Evolutionary conservation across 2,888 invertebrate genomes (phyloP), one percentile per base, ranked within the genome.

Genomic region (Pocota personata): DNA sequence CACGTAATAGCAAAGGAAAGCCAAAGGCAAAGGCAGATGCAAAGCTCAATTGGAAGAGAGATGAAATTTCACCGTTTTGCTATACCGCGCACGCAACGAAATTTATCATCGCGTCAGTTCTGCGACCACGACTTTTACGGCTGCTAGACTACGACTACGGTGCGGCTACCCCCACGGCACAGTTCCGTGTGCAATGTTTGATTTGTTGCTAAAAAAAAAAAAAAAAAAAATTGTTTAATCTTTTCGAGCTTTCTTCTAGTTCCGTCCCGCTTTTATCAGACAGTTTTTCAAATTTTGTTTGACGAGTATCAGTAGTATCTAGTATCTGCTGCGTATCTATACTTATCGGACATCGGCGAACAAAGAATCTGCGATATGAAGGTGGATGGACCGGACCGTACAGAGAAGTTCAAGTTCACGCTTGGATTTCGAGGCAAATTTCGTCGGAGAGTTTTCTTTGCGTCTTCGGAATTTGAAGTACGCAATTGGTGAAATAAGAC

Each of bases 1-100:
- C 55, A 73, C 72, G 78, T 78, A 83, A 78, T 67, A 62, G 57
- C 2, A 30, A 32, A 1, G 32, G 21, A 19, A 73, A 0, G 43
- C 37, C n/a, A n/a, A 30, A 32, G 0, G 24, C 24, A 24, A 19
- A 69, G 57, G 8, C 21, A 27, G 79, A 62, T 60, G 43, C 21
- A 52, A 66, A 58, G 14, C 43, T 57, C 64, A n/a, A 58, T 43
- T 58, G 35, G 30, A 69, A 71, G 27, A 64, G 50, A 69, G 58
- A 58, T 58, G 62, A 37, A n/a, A 21, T 43, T 78, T 71, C 35
- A 8, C 7, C 55, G 57, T 46, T 57, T 57, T 43, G 66, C 52
- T 43, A 19, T 52, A 60, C 43, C 60, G 52, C 71, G 66, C 43
- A 60, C 60, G 64, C 14, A 73, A 37, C 62, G 35, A 64, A 50